Evolutionary conservation across 2,888 invertebrate species (phyloP).

Genomic region (Marasmarcha lunaedactyla): DNA sequence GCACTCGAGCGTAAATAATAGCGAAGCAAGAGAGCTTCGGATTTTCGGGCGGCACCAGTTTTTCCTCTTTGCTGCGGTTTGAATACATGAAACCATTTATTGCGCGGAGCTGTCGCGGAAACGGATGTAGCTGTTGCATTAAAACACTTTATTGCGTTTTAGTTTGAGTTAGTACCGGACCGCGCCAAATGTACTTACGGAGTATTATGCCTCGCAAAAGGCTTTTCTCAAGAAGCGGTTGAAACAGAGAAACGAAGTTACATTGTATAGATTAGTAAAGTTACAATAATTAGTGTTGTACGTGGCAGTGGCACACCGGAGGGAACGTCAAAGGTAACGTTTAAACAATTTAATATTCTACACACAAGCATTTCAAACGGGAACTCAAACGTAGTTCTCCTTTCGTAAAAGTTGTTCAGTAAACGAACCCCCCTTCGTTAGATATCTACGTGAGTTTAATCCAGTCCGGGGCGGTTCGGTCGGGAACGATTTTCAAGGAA

Average conservation of each 20-base stretch:
- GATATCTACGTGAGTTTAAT: constrained; percentile 70
- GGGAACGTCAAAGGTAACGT: constrained; percentile 57
- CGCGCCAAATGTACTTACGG: constrained; percentile 12
- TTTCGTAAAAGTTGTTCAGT: constrained; percentile 62
- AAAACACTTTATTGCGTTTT: constrained; percentile 30
- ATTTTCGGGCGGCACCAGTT: constrained; percentile 40
- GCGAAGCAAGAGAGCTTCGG: constrained; percentile 39
- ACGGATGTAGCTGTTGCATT: constrained; percentile 23
- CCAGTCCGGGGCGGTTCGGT: constrained; percentile 43
- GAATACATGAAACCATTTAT: constrained; percentile 34
- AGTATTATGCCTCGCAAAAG: background rate
- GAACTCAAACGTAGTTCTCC: constrained; percentile 61
- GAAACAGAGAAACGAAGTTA: constrained; percentile 34
- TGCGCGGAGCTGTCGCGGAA: constrained; percentile 23
- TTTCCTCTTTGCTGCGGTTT: constrained; percentile 31
- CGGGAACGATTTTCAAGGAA: constrained; percentile 48
- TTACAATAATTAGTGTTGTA: constrained; percentile 54
- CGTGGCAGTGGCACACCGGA: constrained; percentile 30
- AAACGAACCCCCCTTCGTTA: constrained; percentile 66
- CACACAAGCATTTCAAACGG: constrained; percentile 63
- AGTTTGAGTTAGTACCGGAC: constrained; percentile 23
- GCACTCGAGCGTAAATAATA: constrained; percentile 51
- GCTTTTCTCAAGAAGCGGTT: constrained; percentile 14
- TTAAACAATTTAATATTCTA: constrained; percentile 69
- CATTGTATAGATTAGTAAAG: constrained; percentile 40